Evolutionary conservation across 2,797 vertebrate genomes (phyloP), one percentile per base, ranked within the genome.

Genomic region (Merluccius polli): DNA sequence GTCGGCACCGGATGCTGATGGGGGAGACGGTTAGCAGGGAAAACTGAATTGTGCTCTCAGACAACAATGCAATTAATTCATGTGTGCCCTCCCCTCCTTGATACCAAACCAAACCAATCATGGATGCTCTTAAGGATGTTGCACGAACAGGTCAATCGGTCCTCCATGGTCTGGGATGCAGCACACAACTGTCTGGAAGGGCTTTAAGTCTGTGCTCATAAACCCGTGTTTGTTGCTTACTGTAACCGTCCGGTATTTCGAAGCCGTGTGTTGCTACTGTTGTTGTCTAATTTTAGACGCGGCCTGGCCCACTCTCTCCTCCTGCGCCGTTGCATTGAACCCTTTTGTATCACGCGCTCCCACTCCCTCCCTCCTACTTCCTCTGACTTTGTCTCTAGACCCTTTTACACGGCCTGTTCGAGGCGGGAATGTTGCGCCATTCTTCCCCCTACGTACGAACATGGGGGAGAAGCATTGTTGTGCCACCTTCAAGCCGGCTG

Each of bases 201-300:
- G 72, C 85, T 81, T 81, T 75, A 85, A 74, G 77, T 85, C 80
- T 80, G 85, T 87, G 79, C 83, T 85, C 79, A 59, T 82, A 87
- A 91, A 89, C 82, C 83, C 76, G 79, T 87, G 88, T 85, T 86
- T 89, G 86, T 85, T 84, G 85, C 86, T 88, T 87, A n/a, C n/a
- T n/a, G n/a, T n/a, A 88, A 91, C 91, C 88, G 87, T 87, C 92
- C 85, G 87, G 84, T 91, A 93, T 93, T n/a, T 93, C 92, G 90
- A 85, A 87, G 80, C 77, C 71, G 84, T 79, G 82, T 88, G 87
- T 68, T 89, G 88, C 8, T n/a, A 21, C 21, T 52, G 48, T 59
- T 2, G 44, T 90, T 90, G 88, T 91, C 91, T 92, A 93, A 93
- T 94, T 93, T 92, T 90, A 93, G 91, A 87, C 82, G 86, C 75